Evolutionary conservation across 2,797 vertebrate genomes (phyloP), one percentile per base, ranked within the genome.

Genomic region (Hoplostethus mediterraneus): DNA sequence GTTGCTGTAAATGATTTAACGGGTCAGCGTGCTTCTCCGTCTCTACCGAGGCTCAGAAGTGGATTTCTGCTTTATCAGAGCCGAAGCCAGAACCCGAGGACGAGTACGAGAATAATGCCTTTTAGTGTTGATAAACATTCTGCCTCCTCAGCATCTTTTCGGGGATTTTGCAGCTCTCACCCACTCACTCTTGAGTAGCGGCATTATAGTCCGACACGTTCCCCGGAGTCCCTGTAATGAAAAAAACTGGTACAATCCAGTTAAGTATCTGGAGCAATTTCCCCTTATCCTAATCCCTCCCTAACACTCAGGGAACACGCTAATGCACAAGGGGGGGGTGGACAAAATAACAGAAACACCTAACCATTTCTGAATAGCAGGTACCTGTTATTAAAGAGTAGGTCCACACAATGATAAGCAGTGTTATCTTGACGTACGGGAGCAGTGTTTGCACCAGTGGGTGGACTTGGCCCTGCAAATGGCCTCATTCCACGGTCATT

Each of bases 111-210:
- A 92, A 91, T 90, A 91, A 92, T 88, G 90, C 91, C 90, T 90
- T 21, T 82, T 57, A 88, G 85, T 83, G 82, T 90, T 93, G 93
- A 94, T 94, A 92, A 92, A 92, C 92, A 92, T 88, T 90, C 82
- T 88, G 93, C 92, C 73, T 87, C 86, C 87, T 95, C 94, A 93
- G 94, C 94, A 90, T 75, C 83, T 93, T 28, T 89, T 71, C 77
- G 71, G 87, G 89, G 86, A 90, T 87, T 82, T 85, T 75, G 62
- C 79, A 8, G 77, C 86, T 79, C 77, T 79, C 82, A 83, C 90
- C 84, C 85, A 80, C 88, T 86, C 79, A 42, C 85, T 89, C 86
- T 86, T 28, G 80, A 91, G 89, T 67, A 87, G 86, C 77, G 11
- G 84, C 87, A 75, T 82, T 86, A 92, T 83, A 92, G 87, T 87